These are phyloP conservation scores for Mormyrus hasselquistii DNA, from an alignment of 2,797 vertebrate genomes.

Conservation along the genomic window DNA sequence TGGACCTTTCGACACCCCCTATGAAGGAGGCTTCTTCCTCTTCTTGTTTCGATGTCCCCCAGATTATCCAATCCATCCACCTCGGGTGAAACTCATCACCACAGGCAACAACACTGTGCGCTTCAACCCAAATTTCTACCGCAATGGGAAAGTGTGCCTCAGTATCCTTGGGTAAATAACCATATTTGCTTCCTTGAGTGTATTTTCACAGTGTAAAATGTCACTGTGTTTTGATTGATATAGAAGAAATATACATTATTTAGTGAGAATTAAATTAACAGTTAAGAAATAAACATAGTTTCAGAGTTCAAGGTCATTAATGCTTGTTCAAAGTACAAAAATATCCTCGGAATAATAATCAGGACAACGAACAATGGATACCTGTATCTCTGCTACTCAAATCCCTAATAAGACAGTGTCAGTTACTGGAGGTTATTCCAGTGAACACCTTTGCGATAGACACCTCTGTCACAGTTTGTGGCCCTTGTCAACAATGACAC, in stretches of 20 bases:
- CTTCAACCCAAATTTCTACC: slow-evolving; percentile 99
- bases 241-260: background rate
- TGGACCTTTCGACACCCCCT: slow-evolving; percentile 95
- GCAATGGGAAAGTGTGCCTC: slow-evolving; percentile 97
- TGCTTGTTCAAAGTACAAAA: slow-evolving; percentile 1
- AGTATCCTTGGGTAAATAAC: slow-evolving; percentile 92
- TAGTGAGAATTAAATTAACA: background rate
- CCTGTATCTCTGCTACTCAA: background rate
- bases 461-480: background rate
- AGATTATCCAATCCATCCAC: slow-evolving; percentile 97
- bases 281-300: background rate
- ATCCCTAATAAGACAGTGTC: background rate
- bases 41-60: slow-evolving; percentile 98
- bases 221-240: background rate
- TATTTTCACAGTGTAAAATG: background rate
- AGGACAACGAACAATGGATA: background rate
- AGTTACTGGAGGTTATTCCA: background rate
- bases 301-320: background rate
- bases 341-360: background rate
- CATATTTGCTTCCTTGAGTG: background rate
- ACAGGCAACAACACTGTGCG: slow-evolving; percentile 96
- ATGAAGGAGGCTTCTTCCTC: slow-evolving; percentile 97
- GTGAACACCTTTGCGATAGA: background rate
- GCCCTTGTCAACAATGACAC: background rate
- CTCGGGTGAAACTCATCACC: slow-evolving; percentile 94